Evolutionary conservation across 2,113 vertebrate species (phyloP).

Genomic region (Poecile atricapillus): DNA sequence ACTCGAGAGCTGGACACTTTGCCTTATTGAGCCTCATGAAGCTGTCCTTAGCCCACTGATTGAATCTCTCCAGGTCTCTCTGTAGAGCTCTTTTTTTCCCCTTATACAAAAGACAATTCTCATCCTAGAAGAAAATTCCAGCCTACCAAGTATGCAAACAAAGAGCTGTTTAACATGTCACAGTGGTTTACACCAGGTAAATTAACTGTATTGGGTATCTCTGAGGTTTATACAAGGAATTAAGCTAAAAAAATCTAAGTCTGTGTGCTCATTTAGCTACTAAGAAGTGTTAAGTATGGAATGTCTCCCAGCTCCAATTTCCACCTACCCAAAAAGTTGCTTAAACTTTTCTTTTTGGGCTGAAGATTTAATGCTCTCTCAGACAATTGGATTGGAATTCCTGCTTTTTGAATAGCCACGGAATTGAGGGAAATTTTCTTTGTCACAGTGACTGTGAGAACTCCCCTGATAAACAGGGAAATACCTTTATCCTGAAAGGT

Average conservation of each 20-base stretch:
- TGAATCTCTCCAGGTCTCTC: background rate
- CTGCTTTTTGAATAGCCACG: background rate
- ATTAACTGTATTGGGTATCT: background rate
- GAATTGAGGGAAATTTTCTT: background rate
- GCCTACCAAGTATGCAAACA: background rate
- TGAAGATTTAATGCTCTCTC: background rate
- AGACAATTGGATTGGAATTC: background rate
- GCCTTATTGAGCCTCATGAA: background rate
- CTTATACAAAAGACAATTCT: background rate
- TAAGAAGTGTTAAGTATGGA: background rate
- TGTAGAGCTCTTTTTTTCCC: fast-evolving
- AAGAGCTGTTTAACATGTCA: background rate
- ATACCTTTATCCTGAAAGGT: background rate
- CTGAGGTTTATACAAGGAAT: background rate
- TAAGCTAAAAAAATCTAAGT: background rate
- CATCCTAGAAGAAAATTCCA: background rate
- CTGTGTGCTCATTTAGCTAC: background rate
- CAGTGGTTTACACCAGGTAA: background rate
- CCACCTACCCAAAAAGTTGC: background rate
- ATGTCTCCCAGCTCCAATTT: background rate
- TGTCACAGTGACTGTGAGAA: background rate
- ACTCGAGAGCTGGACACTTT: background rate
- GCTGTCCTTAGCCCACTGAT: background rate
- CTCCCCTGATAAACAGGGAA: background rate
- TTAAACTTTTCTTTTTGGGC: background rate